phyloP scores from a whole-genome alignment of 2,888 invertebrate genomes.

The Napeogenes sylphis region DNA sequence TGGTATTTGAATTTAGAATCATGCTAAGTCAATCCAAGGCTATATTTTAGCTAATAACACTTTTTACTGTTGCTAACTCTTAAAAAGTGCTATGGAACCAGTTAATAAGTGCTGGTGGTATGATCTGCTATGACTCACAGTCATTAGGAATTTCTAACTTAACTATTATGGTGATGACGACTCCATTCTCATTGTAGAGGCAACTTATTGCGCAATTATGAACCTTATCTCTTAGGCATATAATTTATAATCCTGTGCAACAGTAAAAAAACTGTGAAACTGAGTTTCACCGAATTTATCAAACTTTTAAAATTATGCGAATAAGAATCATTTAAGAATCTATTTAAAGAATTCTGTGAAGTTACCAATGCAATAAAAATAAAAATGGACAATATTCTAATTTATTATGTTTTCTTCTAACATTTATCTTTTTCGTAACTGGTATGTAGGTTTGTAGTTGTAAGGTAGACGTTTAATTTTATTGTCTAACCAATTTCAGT shows the following conservation, averaged over 20 bases:
- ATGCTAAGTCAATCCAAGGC: too few relatives aligned
- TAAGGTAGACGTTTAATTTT: too few relatives aligned
- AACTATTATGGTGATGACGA: conserved; percentile 27
- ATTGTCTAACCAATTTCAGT: too few relatives aligned
- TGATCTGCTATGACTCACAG: conserved; percentile 31
- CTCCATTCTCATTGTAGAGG: conserved; percentile 22
- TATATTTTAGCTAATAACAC: too few relatives aligned
- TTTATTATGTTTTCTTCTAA: neutral
- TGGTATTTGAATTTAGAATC: too few relatives aligned
- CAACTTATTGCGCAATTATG: conserved; percentile 2
- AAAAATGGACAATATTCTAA: neutral
- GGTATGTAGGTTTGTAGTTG: too few relatives aligned
- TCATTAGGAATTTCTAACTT: conserved; percentile 33
- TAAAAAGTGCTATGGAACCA: conserved; percentile 21
- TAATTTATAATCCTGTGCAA: conserved; percentile 3
- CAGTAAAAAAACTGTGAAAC: too few relatives aligned
- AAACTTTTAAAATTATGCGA: neutral
- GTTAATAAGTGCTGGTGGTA: conserved; percentile 10
- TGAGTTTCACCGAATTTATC: conserved; percentile 1
- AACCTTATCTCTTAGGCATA: neutral
- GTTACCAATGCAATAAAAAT: neutral
- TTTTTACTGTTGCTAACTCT: too few relatives aligned
- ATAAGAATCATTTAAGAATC: neutral
- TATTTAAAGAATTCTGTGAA: neutral
- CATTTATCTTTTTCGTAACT: too few relatives aligned